Conservation (phyloP, 2,888 invertebrate species). For the Stegophylla sp. region DNA sequence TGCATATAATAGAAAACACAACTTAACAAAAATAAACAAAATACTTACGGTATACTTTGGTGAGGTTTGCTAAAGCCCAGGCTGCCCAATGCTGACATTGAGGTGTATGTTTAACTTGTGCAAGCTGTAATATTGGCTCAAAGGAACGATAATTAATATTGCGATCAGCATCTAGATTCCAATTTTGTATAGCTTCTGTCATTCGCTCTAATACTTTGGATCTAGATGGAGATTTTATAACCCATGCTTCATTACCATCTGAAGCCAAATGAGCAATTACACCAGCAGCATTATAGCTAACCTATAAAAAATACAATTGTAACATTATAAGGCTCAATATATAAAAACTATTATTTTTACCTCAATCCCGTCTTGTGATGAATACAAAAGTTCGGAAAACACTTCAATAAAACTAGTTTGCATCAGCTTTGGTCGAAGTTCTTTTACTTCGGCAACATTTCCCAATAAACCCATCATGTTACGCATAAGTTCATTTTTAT, state of each 20-base stretch:
- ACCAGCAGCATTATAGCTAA: slow-evolving; percentile 94
- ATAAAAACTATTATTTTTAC: slow-evolving; percentile 66
- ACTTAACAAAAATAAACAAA: slow-evolving; percentile 19
- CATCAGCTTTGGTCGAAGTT: slow-evolving; percentile 83
- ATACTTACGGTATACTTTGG: slow-evolving; percentile 86
- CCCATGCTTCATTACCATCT: slow-evolving; percentile 87
- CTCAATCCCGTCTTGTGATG: slow-evolving; percentile 92
- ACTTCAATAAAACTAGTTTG: slow-evolving; percentile 82
- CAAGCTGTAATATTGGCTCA: slow-evolving; percentile 87
- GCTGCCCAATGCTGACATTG: slow-evolving; percentile 96
- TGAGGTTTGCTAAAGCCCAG: slow-evolving; percentile 96
- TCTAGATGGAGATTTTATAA: slow-evolving; percentile 74
- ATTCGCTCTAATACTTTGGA: slow-evolving; percentile 77
- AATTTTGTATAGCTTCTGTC: slow-evolving; percentile 82
- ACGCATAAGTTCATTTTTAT: slow-evolving; percentile 86
- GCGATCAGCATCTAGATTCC: slow-evolving; percentile 85
- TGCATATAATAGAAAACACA: too few species aligned
- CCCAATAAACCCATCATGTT: slow-evolving; percentile 99
- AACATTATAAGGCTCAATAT: not conserved
- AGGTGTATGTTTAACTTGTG: slow-evolving; percentile 83
- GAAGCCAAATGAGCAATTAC: slow-evolving; percentile 94
- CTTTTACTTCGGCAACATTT: slow-evolving; percentile 93
- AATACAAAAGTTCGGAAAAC: slow-evolving; percentile 84
- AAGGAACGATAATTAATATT: slow-evolving; percentile 98
- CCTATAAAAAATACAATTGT: slow-evolving; percentile 66